These are phyloP conservation scores for Perizoma flavofasciatum DNA, from an alignment of 2,888 invertebrate genomes.

Conservation along the genomic window DNA sequence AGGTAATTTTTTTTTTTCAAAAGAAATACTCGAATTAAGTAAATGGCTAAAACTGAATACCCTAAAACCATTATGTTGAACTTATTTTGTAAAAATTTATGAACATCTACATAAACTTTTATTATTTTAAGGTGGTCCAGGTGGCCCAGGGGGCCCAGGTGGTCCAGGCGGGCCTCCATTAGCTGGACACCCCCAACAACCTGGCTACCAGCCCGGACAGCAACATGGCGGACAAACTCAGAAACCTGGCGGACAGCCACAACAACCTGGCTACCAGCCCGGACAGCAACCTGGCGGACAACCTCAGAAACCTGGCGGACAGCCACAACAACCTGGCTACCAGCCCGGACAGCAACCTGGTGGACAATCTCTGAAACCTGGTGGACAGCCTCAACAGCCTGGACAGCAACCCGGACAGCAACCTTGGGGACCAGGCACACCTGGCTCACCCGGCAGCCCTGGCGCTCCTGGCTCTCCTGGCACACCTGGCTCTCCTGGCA, in stretches of 20 bases:
- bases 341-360: constrained; percentile 39
- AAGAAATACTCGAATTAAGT: too few relatives aligned
- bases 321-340: constrained; percentile 33
- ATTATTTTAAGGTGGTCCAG: constrained; percentile 6
- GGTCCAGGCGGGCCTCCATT: constrained; percentile 20
- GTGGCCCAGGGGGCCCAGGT: constrained; percentile 14
- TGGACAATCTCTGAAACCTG: constrained; percentile 17
- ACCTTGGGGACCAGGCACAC: constrained; percentile 40
- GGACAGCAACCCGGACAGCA: constrained; percentile 42
- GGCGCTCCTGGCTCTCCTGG: constrained; percentile 37
- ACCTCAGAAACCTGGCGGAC: constrained; percentile 18
- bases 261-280: constrained; percentile 32
- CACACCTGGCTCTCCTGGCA: constrained; percentile 42
- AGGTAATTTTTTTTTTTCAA: constrained; percentile 5
- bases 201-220: constrained; percentile 30
- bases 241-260: constrained; percentile 29
- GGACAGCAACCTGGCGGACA: constrained; percentile 38
- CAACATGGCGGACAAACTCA: constrained; percentile 37
- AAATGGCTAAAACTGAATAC: too few relatives aligned
- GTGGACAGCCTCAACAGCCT: constrained; percentile 47
- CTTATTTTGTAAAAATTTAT: too few relatives aligned
- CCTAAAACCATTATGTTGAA: too few relatives aligned
- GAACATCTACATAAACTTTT: too few relatives aligned
- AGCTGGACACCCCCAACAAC: constrained; percentile 34
- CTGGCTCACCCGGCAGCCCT: constrained; percentile 33